Evolutionary conservation across 2,797 vertebrate species (phyloP).

Genomic region (Smutsia temminckii): DNA sequence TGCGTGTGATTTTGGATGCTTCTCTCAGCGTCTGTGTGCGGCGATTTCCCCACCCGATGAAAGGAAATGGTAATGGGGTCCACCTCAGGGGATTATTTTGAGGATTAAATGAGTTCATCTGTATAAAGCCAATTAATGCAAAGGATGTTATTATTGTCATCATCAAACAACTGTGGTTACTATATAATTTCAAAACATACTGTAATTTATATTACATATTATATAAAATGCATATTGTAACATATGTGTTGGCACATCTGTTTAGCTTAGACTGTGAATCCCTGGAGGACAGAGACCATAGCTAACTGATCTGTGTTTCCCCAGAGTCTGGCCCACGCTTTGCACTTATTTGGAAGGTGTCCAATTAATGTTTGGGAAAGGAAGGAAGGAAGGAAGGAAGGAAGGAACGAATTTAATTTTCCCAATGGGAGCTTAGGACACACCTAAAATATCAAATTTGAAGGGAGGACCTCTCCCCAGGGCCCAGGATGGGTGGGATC

Average conservation of each 20-base stretch:
- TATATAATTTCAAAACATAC: not conserved
- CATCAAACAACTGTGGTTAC: not conserved
- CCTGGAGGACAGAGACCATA: not conserved
- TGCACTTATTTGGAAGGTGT: not conserved
- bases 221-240: no score
- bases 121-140: not conserved
- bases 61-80: not conserved
- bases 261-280: not conserved
- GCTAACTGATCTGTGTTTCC: not conserved
- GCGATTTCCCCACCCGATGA: not conserved
- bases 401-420: not conserved
- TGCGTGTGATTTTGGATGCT: not conserved
- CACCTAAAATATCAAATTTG: not conserved
- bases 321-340: not conserved
- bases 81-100: not conserved
- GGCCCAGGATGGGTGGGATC: not conserved
- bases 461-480: not conserved
- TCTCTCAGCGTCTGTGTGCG: not conserved
- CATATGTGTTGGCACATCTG: not conserved
- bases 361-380: not conserved
- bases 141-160: not conserved
- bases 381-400: not conserved
- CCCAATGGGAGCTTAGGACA: not conserved
- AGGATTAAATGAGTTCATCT: not conserved
- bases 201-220: not conserved